Evolutionary conservation across 1,140 invertebrate genomes (phyloP).

Genomic region (Galleria mellonella): DNA sequence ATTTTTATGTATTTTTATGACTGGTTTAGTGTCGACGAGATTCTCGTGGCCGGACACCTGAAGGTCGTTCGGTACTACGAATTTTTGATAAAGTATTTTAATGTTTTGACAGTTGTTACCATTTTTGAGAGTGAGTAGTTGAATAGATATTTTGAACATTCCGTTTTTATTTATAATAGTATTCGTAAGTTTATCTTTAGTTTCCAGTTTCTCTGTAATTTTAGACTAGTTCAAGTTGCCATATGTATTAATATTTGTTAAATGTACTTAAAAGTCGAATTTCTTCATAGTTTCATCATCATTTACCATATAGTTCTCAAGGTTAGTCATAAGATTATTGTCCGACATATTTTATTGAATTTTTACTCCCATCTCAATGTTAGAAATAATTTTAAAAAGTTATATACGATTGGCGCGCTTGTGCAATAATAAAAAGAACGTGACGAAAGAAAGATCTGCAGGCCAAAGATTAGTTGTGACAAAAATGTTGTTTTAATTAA

Average conservation of each 20-base stretch:
- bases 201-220: constrained; percentile 7
- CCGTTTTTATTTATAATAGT: constrained; percentile 43
- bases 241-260: constrained; percentile 40
- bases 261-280: constrained; percentile 48
- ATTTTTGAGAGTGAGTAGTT: constrained; percentile 21
- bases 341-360: constrained; percentile 9
- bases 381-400: constrained; percentile 28
- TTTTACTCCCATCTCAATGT: constrained; percentile 45
- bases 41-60: constrained; percentile 13
- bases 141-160: constrained; percentile 42
- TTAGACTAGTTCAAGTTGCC: constrained; percentile 43
- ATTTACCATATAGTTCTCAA: neutral
- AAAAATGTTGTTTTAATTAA: constrained; percentile 33
- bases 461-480: constrained; percentile 63
- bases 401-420: constrained; percentile 20
- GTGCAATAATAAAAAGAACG: constrained; percentile 40
- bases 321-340: constrained; percentile 1
- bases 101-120: constrained; percentile 58
- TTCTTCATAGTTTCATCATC: constrained; percentile 16
- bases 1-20: constrained; percentile 47
- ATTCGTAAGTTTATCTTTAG: constrained; percentile 23
- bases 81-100: constrained; percentile 68
- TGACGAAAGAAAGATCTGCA: constrained; percentile 64
- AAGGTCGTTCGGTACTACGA: neutral
- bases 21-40: constrained; percentile 29